Conservation (phyloP, 2,113 vertebrate genomes). For the Tetrax tetrax region DNA sequence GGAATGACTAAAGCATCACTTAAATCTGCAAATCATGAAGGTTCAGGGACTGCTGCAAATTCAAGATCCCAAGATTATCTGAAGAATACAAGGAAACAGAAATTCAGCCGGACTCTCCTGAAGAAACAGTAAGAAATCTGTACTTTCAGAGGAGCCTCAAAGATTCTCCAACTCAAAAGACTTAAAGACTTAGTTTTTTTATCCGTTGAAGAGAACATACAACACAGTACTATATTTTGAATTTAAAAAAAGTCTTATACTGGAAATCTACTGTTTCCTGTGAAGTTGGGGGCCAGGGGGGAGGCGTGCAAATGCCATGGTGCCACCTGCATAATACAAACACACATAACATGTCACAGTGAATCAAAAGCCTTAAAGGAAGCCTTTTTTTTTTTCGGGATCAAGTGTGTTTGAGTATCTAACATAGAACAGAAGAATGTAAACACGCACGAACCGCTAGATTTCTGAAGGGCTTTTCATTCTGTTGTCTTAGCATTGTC, state of each 20-base stretch:
- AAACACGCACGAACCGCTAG: background rate
- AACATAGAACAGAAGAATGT: background rate
- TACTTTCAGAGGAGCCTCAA: background rate
- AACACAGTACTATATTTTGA: background rate
- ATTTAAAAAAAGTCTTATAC: background rate
- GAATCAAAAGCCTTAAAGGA: conserved; percentile 9
- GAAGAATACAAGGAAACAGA: background rate
- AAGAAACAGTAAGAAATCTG: background rate
- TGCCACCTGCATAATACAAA: background rate
- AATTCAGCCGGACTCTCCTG: background rate
- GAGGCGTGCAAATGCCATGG: background rate
- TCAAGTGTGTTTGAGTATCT: background rate
- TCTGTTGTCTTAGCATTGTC: background rate
- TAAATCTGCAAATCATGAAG: background rate
- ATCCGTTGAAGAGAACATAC: background rate
- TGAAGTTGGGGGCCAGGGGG: background rate
- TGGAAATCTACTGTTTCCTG: background rate
- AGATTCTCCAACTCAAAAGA: background rate
- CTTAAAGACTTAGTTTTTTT: background rate
- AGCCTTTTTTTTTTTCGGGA: background rate
- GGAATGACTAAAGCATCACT: background rate
- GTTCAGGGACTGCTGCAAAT: background rate
- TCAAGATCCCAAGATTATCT: background rate
- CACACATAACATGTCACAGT: background rate
- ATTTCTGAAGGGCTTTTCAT: conserved; percentile 2